These are phyloP conservation scores for Dryas iulia DNA, from an alignment of 1,140 invertebrate genomes.

Conservation along the genomic window DNA sequence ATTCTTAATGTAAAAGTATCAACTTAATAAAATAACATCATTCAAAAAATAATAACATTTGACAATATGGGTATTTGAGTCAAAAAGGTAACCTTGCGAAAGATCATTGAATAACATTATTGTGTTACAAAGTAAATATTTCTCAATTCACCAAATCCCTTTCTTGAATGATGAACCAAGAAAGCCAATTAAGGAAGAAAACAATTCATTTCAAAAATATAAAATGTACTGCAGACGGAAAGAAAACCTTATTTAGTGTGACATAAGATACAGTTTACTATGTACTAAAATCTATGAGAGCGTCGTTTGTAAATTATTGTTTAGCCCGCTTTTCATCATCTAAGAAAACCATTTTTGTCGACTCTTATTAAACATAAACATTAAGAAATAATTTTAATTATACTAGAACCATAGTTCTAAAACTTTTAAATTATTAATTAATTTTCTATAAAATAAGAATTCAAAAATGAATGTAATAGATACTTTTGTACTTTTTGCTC, in stretches of 20 bases:
- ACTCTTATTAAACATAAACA: constrained; percentile 1
- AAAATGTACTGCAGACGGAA: constrained; percentile 4
- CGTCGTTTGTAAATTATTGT: constrained; percentile 14
- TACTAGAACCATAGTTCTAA: no score
- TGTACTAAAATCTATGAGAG: background rate
- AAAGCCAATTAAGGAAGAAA: constrained; percentile 40
- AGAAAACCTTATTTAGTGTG: background rate
- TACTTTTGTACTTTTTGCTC: background rate
- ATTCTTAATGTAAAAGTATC: no score
- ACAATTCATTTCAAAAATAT: constrained; percentile 33
- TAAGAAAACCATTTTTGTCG: background rate
- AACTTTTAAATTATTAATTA: no score
- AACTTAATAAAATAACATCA: background rate
- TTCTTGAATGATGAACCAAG: constrained; percentile 32
- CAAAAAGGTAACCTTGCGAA: background rate
- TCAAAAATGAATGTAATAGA: background rate
- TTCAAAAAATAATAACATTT: background rate
- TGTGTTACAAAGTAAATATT: constrained; percentile 3
- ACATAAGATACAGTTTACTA: background rate
- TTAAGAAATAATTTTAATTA: background rate
- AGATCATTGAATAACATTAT: background rate
- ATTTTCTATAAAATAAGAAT: no score
- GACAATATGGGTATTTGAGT: background rate
- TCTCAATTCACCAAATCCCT: constrained; percentile 20
- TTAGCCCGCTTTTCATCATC: background rate